A percentile compares a stretch with the other conserved stretches of the same genome.
Evolutionary conservation across 2,113 vertebrate genomes (phyloP).

Genomic region (Danionella cerebrum): DNA sequence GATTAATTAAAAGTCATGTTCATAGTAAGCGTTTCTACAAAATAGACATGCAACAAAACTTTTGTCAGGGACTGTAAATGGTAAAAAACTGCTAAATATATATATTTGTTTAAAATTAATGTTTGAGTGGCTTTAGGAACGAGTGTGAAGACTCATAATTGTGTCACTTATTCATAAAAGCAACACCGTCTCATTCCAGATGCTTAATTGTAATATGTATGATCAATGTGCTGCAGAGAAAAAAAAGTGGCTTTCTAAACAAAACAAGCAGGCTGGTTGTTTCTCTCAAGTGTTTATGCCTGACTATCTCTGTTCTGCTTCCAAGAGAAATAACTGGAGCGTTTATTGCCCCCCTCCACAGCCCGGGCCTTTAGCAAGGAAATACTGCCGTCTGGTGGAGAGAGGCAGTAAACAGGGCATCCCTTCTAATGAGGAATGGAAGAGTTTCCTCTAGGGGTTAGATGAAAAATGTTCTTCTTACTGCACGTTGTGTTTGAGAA

Average conservation of each 20-base stretch:
- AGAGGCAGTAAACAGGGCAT: slow-evolving; percentile 49
- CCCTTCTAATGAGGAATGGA: slow-evolving; percentile 31
- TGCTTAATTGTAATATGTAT: no score
- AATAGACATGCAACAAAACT: no score
- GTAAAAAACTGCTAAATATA: no score
- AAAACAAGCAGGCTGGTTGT: background rate
- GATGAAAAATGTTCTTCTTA: slow-evolving; percentile 72
- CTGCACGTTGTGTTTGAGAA: slow-evolving; percentile 84
- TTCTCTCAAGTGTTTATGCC: background rate
- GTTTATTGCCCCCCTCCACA: slow-evolving; percentile 48
- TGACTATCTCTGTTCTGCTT: background rate
- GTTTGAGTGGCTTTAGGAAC: no score
- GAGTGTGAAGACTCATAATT: no score
- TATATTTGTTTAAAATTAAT: no score
- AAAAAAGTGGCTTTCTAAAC: background rate
- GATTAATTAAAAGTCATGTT: no score
- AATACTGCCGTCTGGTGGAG: slow-evolving; percentile 74
- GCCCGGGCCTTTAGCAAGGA: slow-evolving; percentile 56
- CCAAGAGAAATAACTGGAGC: slow-evolving; percentile 48
- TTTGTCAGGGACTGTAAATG: no score
- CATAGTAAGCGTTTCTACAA: no score
- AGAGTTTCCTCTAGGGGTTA: no score
- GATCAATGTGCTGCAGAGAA: background rate
- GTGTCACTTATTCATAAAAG: no score
- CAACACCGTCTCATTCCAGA: no score